Conservation (phyloP, 1,140 invertebrate species). For the Drosophila tsacasi region DNA sequence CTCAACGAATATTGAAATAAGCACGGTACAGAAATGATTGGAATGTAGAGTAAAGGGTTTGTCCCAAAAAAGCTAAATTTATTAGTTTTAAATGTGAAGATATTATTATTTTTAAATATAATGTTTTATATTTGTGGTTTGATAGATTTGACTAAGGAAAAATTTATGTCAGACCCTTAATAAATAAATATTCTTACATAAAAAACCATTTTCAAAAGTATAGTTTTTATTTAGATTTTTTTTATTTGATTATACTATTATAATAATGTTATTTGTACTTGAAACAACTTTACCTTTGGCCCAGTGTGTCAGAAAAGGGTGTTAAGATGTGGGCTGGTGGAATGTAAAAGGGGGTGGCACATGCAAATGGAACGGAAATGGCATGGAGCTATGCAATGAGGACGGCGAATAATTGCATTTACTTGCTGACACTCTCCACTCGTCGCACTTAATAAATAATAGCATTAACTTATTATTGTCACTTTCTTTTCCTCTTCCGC, state of each 20-base stretch:
- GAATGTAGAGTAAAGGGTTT: background rate
- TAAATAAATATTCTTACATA: background rate
- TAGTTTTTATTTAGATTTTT: too few species aligned
- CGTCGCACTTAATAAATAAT: slow-evolving; percentile 66
- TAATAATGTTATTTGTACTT: background rate
- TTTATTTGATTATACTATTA: too few species aligned
- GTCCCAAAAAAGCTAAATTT: rapidly evolving
- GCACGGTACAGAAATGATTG: background rate
- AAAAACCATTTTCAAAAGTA: background rate
- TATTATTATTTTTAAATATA: background rate
- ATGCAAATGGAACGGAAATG: slow-evolving; percentile 72
- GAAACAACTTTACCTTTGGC: background rate
- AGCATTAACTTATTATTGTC: slow-evolving; percentile 77
- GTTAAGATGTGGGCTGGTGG: too few species aligned
- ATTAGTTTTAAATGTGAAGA: background rate
- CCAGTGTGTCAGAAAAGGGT: slow-evolving; percentile 5
- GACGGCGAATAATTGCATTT: slow-evolving; percentile 68
- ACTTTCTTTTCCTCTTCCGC: slow-evolving; percentile 45
- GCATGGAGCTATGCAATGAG: slow-evolving; percentile 36
- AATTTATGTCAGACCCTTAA: background rate
- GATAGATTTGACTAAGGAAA: background rate
- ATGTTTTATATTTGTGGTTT: background rate
- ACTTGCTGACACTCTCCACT: slow-evolving; percentile 43
- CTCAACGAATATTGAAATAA: background rate
- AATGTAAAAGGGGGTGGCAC: background rate